Evolutionary conservation across 1,140 invertebrate species (phyloP), one percentile per base, ranked within the genome.

Genomic region (Diabrotica virgifera): DNA sequence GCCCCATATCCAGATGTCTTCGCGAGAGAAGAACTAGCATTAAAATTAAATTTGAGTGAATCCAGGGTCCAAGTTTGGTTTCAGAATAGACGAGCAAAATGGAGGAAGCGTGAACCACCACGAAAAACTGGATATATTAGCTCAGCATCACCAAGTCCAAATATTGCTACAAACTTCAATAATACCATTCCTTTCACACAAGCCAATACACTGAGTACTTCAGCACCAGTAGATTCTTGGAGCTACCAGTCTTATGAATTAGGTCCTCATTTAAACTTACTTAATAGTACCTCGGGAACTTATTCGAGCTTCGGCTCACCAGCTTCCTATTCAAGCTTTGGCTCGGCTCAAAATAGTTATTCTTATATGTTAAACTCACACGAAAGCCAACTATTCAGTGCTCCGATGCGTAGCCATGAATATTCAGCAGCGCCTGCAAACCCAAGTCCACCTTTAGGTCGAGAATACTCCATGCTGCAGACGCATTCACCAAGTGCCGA

Each of bases 1-100:
- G 95, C 95, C 0, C 96, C 95, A 0, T 98, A 98, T 78, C 96
- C 96, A 0, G 96, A 98, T 78, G 95, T 98, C 0, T 97, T 98
- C 74, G 95, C 95, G 0, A 81, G 96, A 51, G 95, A 98, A 78
- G 95, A 98, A 78, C 79, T 98, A 13, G 95, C 96, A 7, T 81
- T 95, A 11, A 94, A 94, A 76, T 81, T 98, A 5, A 90, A 90
- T 69, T 82, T 98, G 0, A 95, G 92, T 68, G 95, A 98, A 81
- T 96, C 94, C 9, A 83, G 96, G 64, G 95, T 98, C 1, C 96
- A 98, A 81, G 94, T 96, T 53, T 91, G 91, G 91, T 94, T 93
- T 74, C 91, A 99, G 82, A 98, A 99, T 76, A 85, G 96, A 66
- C 85, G 96, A 60, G 96, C 96, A 6, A 99, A 98, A 78, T 99